Percentiles rank a stretch among this genome's conserved stretches.
phyloP scores from a whole-genome alignment of 2,113 vertebrate species.

The Oceanodroma tethys region DNA sequence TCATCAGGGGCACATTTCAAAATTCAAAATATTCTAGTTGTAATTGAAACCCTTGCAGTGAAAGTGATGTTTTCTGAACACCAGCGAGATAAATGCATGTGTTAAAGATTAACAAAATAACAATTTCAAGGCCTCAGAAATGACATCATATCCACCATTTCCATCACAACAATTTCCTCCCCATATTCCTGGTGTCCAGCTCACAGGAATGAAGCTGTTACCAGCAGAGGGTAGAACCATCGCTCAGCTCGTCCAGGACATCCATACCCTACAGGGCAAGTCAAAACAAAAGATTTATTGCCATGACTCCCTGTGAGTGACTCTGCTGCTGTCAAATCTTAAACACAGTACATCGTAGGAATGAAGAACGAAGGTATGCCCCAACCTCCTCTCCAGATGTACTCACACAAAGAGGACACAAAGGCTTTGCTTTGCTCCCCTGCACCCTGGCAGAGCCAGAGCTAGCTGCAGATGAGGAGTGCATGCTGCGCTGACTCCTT shows the following conservation, averaged over 20 bases:
- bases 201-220: not conserved
- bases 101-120: conserved; percentile 13
- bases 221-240: not conserved
- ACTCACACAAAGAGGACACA: no score
- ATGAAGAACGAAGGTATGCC: not conserved
- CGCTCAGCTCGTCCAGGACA: not conserved
- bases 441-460: not conserved
- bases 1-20: conserved; percentile 48
- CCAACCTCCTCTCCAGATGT: not conserved
- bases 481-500: no score
- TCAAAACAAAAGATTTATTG: not conserved
- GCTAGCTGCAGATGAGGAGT: not conserved
- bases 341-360: not conserved
- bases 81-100: not conserved
- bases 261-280: not conserved
- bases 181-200: rapidly evolving
- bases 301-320: not conserved
- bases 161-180: not conserved
- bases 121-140: not conserved
- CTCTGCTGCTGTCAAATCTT: not conserved
- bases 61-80: not conserved
- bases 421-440: not conserved
- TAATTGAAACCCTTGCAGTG: conserved; percentile 30
- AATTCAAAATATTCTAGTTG: not conserved
- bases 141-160: not conserved